phyloP scores from a whole-genome alignment of 2,888 invertebrate species.

The Rotaria sp. region DNA sequence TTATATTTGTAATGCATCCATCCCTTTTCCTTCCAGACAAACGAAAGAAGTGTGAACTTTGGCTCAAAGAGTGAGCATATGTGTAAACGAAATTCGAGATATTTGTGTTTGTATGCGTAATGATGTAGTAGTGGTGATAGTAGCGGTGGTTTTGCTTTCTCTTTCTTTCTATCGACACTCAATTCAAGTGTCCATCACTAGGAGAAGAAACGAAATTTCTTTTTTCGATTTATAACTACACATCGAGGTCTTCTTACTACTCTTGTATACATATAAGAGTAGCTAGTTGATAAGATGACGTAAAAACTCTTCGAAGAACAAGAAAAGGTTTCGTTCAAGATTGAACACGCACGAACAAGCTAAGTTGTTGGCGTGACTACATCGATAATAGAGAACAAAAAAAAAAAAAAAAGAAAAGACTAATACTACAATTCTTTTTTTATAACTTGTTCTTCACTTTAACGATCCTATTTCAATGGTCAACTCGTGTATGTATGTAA shows the following conservation, averaged over 20 bases:
- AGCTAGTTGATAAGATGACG: conserved; percentile 19
- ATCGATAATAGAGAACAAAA: neutral
- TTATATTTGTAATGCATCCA: neutral
- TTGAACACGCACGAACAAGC: conserved; percentile 10
- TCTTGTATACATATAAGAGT: neutral
- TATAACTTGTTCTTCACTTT: neutral
- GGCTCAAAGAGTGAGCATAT: neutral
- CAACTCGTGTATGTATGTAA: neutral
- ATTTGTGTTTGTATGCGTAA: conserved; percentile 4
- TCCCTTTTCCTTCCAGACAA: neutral
- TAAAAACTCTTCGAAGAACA: neutral
- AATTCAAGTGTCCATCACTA: neutral
- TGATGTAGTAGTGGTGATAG: neutral
- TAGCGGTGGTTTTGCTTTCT: neutral
- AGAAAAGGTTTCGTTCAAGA: conserved; percentile 8
- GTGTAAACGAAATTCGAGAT: conserved; percentile 24
- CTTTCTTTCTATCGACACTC: neutral
- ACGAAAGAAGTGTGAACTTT: conserved; percentile 8
- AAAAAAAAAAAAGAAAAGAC: neutral
- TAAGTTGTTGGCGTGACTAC: conserved; percentile 19
- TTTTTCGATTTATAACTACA: neutral
- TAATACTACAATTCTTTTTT: neutral
- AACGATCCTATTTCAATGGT: conserved; percentile 7
- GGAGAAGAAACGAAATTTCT: neutral
- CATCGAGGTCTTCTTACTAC: neutral